Evolutionary conservation across 2,888 invertebrate species (phyloP).

Genomic region (Eilema caniola): DNA sequence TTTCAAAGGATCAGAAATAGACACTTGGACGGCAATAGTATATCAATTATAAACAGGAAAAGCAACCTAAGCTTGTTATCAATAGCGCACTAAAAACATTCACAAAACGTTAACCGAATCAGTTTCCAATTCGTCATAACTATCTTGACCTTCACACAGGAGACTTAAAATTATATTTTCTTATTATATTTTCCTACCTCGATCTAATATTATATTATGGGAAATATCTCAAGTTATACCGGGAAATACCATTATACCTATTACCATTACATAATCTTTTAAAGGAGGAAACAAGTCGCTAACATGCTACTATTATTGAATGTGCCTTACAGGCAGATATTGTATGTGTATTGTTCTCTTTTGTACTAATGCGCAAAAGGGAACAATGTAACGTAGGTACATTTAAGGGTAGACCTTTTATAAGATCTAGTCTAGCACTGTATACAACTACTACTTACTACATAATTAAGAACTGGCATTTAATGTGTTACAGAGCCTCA

Average conservation of each 20-base stretch:
- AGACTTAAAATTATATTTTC: neutral
- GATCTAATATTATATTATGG: neutral
- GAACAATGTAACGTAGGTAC: too few relatives aligned
- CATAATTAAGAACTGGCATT: too few relatives aligned
- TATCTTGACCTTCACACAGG: conserved; percentile 4
- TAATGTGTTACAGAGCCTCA: neutral
- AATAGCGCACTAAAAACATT: conserved; percentile 7
- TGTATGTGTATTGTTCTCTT: too few relatives aligned
- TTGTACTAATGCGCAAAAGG: too few relatives aligned
- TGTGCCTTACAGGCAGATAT: too few relatives aligned
- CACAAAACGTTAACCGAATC: neutral
- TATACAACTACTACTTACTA: too few relatives aligned
- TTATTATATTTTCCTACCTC: neutral
- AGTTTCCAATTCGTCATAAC: conserved; percentile 13
- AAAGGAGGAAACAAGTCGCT: too few relatives aligned
- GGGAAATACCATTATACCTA: neutral
- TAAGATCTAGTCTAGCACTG: too few relatives aligned
- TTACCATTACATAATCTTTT: too few relatives aligned
- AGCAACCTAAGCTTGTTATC: neutral
- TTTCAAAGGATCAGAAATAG: conserved; percentile 4
- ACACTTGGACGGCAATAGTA: neutral
- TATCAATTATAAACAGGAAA: conserved; percentile 9
- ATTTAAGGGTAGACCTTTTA: too few relatives aligned
- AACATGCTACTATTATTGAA: too few relatives aligned
- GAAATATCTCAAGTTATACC: neutral